Conservation (phyloP, 2,113 vertebrate species). For the Gymnorhina tibicen region DNA sequence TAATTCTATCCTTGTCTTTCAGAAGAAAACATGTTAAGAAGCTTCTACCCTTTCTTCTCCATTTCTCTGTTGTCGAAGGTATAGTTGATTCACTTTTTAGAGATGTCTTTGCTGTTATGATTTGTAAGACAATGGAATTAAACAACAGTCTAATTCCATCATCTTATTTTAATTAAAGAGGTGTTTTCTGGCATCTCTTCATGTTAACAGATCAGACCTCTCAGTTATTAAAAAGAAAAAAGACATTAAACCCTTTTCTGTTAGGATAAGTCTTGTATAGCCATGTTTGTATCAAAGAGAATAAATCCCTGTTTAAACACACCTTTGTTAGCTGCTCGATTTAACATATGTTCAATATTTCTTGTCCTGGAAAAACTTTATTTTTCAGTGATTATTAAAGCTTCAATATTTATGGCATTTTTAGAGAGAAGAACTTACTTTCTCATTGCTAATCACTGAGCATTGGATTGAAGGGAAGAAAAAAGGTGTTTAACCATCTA, state of each 20-base stretch:
- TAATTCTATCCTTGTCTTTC: not conserved
- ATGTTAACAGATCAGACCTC: not conserved
- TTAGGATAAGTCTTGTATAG: not conserved
- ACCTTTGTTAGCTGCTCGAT: not conserved
- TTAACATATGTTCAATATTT: not conserved
- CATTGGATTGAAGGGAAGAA: not conserved
- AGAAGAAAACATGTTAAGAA: constrained; percentile 1
- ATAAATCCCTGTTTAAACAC: not conserved
- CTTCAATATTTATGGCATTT: not conserved
- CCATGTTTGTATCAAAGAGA: not conserved
- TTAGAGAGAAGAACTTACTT: not conserved
- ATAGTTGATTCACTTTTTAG: not conserved
- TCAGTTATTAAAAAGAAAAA: not conserved
- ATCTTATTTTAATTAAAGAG: not conserved
- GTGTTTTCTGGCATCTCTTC: not conserved
- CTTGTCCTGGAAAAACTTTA: not conserved
- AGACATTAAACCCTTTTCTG: not conserved
- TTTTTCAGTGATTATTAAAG: not conserved
- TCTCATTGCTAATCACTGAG: not conserved
- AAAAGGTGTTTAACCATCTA: not conserved
- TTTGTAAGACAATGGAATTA: constrained; percentile 16
- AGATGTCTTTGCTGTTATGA: not conserved
- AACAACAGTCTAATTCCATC: not conserved
- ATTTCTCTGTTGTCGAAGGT: not conserved
- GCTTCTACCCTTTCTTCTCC: not conserved